Conservation (phyloP, 2,888 invertebrate genomes). For the Napeogenes inachia region DNA sequence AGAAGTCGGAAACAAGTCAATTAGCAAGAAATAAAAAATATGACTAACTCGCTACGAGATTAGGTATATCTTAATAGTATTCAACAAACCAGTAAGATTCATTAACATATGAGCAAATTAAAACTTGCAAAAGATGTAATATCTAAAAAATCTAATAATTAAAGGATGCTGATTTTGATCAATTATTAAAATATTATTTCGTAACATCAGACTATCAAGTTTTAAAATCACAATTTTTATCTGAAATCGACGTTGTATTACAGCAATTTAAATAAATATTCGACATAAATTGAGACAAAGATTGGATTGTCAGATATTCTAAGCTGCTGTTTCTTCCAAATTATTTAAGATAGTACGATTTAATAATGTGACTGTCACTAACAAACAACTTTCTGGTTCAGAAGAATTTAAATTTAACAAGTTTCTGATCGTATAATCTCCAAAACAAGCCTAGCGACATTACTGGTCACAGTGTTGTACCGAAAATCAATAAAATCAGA, state of each 20-base stretch:
- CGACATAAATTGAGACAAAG: no score
- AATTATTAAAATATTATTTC: no score
- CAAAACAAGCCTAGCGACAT: constrained; percentile 13
- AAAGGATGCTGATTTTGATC: no score
- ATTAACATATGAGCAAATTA: no score
- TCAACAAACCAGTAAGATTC: no score
- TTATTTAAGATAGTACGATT: background rate
- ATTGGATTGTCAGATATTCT: background rate
- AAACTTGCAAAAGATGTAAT: no score
- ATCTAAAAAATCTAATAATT: no score
- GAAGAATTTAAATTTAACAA: constrained; percentile 18
- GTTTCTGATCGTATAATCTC: constrained; percentile 3
- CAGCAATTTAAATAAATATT: no score
- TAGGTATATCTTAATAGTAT: background rate
- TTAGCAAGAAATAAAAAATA: background rate
- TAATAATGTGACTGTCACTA: constrained; percentile 1
- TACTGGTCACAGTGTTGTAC: constrained; percentile 21
- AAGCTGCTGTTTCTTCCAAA: background rate
- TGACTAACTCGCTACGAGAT: background rate
- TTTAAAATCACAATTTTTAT: no score
- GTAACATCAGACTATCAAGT: no score
- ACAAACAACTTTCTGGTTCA: constrained; percentile 13
- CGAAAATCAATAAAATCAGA: constrained; percentile 24
- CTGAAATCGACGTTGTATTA: no score
- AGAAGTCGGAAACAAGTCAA: background rate